phyloP scores from a whole-genome alignment of 2,113 vertebrate genomes.

The Meleagris gallopavo region DNA sequence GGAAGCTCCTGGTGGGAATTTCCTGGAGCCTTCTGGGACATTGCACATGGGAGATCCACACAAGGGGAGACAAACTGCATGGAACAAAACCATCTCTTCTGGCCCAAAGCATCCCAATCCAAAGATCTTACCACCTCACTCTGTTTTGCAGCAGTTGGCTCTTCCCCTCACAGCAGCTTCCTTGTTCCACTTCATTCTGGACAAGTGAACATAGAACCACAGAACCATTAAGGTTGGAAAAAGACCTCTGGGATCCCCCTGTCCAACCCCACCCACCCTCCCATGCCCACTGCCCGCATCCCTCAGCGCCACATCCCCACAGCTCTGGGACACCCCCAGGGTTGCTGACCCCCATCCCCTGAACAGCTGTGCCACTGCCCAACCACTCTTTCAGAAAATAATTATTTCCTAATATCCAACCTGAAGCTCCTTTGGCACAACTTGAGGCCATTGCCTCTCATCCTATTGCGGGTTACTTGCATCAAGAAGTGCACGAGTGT shows the following conservation, averaged over 20 bases:
- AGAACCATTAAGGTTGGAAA: background rate
- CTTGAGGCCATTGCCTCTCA: too few relatives aligned
- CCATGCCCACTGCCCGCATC: background rate
- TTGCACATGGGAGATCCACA: background rate
- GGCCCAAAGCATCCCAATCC: background rate
- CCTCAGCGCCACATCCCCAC: background rate
- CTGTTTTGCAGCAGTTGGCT: background rate
- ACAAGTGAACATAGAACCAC: background rate
- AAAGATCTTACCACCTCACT: background rate
- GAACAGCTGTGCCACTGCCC: too few relatives aligned
- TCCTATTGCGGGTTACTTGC: too few relatives aligned
- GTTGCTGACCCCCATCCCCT: too few relatives aligned
- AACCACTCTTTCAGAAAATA: too few relatives aligned
- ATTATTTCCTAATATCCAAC: too few relatives aligned
- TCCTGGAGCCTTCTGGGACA: background rate
- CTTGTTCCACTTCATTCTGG: accelerated
- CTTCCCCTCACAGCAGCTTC: background rate
- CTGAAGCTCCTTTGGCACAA: too few relatives aligned
- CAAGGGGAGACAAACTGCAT: background rate
- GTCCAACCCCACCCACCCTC: background rate
- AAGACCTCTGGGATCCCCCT: background rate
- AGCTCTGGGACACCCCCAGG: too few relatives aligned
- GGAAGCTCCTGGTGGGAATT: accelerated
- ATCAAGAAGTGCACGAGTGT: too few relatives aligned
- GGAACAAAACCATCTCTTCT: accelerated